A percentile compares a stretch with the other conserved stretches of the same genome.
Evolutionary conservation across 1,140 invertebrate genomes (phyloP).

Genomic region (Dendroctonus ponderosae): DNA sequence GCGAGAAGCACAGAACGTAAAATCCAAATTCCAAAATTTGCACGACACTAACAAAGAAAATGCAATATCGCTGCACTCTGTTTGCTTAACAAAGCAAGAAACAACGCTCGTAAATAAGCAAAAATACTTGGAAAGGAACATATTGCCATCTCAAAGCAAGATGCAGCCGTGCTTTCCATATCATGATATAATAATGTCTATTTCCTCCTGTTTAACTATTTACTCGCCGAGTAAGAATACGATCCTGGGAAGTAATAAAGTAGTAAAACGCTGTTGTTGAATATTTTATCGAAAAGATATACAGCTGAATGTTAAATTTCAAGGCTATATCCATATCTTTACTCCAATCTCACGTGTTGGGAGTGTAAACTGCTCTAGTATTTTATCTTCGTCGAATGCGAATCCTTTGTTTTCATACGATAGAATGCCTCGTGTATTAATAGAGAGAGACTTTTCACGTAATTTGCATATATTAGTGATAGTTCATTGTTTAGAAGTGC

Average conservation of each 20-base stretch:
- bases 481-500: too few relatives aligned
- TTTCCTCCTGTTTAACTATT: conserved; percentile 35
- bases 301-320: conserved; percentile 24
- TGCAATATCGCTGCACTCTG: too few relatives aligned
- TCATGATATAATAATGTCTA: conserved; percentile 40
- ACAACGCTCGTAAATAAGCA: too few relatives aligned
- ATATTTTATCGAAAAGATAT: conserved; percentile 42
- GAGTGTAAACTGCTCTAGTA: conserved; percentile 11
- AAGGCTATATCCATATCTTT: conserved; percentile 20
- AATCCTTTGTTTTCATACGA: too few relatives aligned
- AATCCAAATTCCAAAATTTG: too few relatives aligned
- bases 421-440: too few relatives aligned
- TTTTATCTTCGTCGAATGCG: conserved; percentile 2
- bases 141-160: conserved; percentile 4
- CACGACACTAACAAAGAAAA: too few relatives aligned
- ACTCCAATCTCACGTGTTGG: conserved; percentile 19
- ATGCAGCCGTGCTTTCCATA: conserved; percentile 26
- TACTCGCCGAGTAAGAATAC: conserved; percentile 11
- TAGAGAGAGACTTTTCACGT: too few relatives aligned
- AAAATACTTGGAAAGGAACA: background rate
- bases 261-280: conserved; percentile 40
- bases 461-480: too few relatives aligned
- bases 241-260: conserved; percentile 37
- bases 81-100: too few relatives aligned
- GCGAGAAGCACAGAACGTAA: too few relatives aligned